These are phyloP conservation scores for Stenodema calcarata DNA, from an alignment of 2,888 invertebrate genomes.

Conservation along the genomic window DNA sequence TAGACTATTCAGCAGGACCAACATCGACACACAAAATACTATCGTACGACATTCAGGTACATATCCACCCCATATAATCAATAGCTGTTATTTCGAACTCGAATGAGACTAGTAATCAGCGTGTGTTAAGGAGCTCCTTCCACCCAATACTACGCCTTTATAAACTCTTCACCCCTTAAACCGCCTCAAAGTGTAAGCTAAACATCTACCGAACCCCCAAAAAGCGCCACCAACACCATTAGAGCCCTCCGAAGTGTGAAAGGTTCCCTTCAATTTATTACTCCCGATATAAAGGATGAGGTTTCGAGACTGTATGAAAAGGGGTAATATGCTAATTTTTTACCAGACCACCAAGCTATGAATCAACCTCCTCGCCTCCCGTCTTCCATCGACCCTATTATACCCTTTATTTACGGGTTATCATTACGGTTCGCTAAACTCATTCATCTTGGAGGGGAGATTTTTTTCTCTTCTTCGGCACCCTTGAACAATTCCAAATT, in stretches of 20 bases:
- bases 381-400: background rate
- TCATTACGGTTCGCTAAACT: conserved; percentile 6
- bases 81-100: too few species aligned
- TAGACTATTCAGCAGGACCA: too few species aligned
- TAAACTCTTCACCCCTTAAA: too few species aligned
- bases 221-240: background rate
- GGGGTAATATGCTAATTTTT: conserved; percentile 34
- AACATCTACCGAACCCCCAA: too few species aligned
- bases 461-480: background rate
- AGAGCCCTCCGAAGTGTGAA: background rate
- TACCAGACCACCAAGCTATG: background rate
- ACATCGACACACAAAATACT: too few species aligned
- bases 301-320: background rate
- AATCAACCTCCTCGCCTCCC: background rate
- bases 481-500: too few species aligned
- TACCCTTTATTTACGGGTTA: background rate
- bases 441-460: background rate
- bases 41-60: too few species aligned
- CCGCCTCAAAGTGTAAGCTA: too few species aligned
- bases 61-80: too few species aligned
- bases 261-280: background rate
- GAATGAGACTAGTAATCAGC: too few species aligned
- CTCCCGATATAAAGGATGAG: background rate
- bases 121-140: too few species aligned
- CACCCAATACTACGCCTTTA: too few species aligned